Evolutionary conservation across 1,140 invertebrate species (phyloP).

Genomic region (Adoxophyes honmai): DNA sequence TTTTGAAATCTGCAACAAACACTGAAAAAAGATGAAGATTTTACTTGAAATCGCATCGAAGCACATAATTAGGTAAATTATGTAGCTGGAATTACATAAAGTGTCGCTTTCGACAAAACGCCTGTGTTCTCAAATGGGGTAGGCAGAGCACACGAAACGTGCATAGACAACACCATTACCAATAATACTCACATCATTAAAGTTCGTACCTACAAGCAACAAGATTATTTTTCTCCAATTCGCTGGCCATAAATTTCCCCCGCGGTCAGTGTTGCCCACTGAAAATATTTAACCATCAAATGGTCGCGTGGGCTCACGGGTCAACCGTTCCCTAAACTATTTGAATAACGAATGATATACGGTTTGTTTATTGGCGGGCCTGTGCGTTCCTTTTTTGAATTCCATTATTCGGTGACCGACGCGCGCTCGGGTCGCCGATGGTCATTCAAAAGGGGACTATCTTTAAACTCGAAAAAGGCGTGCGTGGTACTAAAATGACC

Average conservation of each 20-base stretch:
- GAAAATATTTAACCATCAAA: constrained; percentile 71
- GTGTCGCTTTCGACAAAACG: too few relatives aligned
- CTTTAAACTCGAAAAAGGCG: neutral
- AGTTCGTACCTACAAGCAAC: neutral
- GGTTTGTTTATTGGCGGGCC: constrained; percentile 75
- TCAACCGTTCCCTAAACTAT: constrained; percentile 70
- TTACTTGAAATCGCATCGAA: too few relatives aligned
- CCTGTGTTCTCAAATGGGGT: too few relatives aligned
- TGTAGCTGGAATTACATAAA: too few relatives aligned
- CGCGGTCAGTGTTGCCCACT: constrained; percentile 50
- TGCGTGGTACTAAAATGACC: neutral
- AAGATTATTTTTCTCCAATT: constrained; percentile 36
- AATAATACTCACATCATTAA: too few relatives aligned
- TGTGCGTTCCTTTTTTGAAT: constrained; percentile 64
- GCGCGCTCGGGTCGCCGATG: constrained; percentile 55
- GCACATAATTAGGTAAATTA: too few relatives aligned
- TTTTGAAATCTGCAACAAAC: too few relatives aligned
- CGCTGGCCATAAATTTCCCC: constrained; percentile 60
- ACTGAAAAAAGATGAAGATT: too few relatives aligned
- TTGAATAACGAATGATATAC: constrained; percentile 75
- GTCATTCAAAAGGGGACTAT: constrained; percentile 47
- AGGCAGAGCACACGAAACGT: too few relatives aligned
- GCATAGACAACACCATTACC: too few relatives aligned
- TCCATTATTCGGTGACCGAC: constrained; percentile 61
- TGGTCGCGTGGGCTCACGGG: constrained; percentile 69